A percentile compares a stretch with the other conserved stretches of the same genome.
Conservation (phyloP, 2,888 invertebrate species). For the Pheosia gnoma region DNA sequence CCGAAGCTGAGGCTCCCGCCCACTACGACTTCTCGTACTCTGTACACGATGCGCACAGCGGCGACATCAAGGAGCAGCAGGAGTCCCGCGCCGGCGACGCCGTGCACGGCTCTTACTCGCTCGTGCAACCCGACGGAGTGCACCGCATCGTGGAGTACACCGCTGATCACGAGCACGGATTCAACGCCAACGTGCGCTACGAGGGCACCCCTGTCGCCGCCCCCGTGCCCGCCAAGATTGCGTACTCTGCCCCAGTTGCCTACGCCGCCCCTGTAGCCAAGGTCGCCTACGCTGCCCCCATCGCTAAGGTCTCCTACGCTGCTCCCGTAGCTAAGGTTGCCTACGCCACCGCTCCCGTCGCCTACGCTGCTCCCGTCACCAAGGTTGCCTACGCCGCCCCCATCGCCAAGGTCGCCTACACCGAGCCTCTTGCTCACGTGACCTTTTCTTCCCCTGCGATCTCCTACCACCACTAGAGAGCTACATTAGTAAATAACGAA, state of each 20-base stretch:
- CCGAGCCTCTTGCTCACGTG: constrained; percentile 57
- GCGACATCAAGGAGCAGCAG: constrained; percentile 77
- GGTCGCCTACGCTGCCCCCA: constrained; percentile 52
- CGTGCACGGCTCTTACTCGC: constrained; percentile 77
- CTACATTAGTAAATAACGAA: neutral
- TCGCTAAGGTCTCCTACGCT: constrained; percentile 44
- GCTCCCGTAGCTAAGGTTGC: constrained; percentile 46
- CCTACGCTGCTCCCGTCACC: constrained; percentile 38
- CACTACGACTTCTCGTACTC: constrained; percentile 76
- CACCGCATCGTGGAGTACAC: constrained; percentile 77
- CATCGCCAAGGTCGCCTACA: constrained; percentile 40
- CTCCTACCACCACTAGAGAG: constrained; percentile 69
- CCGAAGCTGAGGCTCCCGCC: constrained; percentile 66
- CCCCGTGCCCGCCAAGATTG: constrained; percentile 43
- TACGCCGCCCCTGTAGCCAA: constrained; percentile 36
- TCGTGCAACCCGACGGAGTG: constrained; percentile 77
- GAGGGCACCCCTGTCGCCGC: constrained; percentile 60
- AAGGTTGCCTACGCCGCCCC: constrained; percentile 31
- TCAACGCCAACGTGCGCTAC: constrained; percentile 75
- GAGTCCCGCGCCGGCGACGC: constrained; percentile 72
- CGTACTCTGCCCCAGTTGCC: constrained; percentile 23
- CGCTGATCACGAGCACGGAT: constrained; percentile 71
- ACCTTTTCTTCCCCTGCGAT: constrained; percentile 67
- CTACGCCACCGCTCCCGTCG: constrained; percentile 36
- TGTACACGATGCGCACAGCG: constrained; percentile 72